Percentiles rank a stretch among this genome's conserved stretches.
These are phyloP conservation scores for Malacoctenus gilli DNA, from an alignment of 2,797 vertebrate genomes.

Conservation along the genomic window DNA sequence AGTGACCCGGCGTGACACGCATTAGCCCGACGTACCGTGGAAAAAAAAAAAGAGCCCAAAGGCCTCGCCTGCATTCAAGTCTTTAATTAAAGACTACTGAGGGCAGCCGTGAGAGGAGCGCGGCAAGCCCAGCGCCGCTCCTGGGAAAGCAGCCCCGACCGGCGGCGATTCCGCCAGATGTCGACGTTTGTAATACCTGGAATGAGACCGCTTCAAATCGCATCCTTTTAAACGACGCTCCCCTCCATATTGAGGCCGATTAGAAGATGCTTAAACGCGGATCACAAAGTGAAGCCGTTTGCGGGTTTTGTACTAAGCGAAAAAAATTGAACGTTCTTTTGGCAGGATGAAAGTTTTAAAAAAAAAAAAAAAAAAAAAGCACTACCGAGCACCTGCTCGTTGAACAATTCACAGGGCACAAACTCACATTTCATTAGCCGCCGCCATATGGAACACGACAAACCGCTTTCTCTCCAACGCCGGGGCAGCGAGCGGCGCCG, in stretches of 20 bases:
- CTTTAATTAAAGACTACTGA: conserved; percentile 65
- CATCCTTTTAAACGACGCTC: conserved; percentile 50
- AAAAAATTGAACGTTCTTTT: conserved; percentile 54
- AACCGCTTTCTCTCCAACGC: too few species aligned
- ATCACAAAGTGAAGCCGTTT: too few species aligned
- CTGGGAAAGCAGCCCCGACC: conserved; percentile 38
- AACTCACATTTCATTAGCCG: conserved; percentile 46
- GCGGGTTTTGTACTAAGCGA: too few species aligned
- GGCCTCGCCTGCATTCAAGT: conserved; percentile 50
- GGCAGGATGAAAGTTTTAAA: conserved; percentile 13
- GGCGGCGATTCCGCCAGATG: conserved; percentile 38
- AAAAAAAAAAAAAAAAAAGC: too few species aligned
- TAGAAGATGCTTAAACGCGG: conserved; percentile 57
- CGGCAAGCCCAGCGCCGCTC: conserved; percentile 28
- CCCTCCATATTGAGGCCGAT: conserved; percentile 45
- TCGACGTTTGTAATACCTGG: conserved; percentile 53
- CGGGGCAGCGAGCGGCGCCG: too few species aligned
- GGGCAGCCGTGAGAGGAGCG: conserved; percentile 25
- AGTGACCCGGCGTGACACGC: conserved; percentile 53
- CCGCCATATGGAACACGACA: conserved; percentile 38
- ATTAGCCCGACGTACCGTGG: conserved; percentile 53
- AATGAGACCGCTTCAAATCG: conserved; percentile 48
- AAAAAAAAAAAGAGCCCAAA: conserved; percentile 38
- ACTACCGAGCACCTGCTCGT: conserved; percentile 65
- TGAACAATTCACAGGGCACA: conserved; percentile 45